phyloP scores from a whole-genome alignment of 2,888 invertebrate genomes.

The Acleris emargana region DNA sequence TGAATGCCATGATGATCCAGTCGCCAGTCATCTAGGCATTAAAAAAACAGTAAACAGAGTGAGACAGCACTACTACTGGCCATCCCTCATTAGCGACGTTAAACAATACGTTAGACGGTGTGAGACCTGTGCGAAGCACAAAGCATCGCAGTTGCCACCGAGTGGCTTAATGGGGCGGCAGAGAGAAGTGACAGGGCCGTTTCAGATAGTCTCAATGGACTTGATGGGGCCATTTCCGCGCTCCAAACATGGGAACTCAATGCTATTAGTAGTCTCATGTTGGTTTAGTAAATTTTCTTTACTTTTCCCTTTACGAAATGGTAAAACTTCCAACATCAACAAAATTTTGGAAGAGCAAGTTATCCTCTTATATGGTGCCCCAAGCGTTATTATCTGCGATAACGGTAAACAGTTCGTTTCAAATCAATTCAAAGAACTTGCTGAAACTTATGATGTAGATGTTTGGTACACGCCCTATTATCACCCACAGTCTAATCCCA shows the following conservation, averaged over 20 bases:
- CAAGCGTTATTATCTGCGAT: too few relatives aligned
- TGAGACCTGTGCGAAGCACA: constrained; percentile 34
- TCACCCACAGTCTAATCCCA: too few relatives aligned
- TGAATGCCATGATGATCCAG: constrained; percentile 33
- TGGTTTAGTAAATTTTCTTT: constrained; percentile 21
- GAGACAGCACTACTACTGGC: too few relatives aligned
- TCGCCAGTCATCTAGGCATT: constrained; percentile 29
- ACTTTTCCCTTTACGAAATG: constrained; percentile 14
- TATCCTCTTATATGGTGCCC: constrained; percentile 37
- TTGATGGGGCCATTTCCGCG: constrained; percentile 15
- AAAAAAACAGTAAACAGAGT: constrained; percentile 13
- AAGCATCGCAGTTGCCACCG: constrained; percentile 19
- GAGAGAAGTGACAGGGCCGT: constrained; percentile 26
- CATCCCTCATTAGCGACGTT: too few relatives aligned
- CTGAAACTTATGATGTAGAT: too few relatives aligned
- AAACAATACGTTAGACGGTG: too few relatives aligned
- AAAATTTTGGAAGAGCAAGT: constrained; percentile 38
- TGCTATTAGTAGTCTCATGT: constrained; percentile 9
- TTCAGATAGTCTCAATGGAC: constrained; percentile 13
- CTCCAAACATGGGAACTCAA: constrained; percentile 8
- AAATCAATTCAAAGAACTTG: too few relatives aligned
- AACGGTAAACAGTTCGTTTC: too few relatives aligned
- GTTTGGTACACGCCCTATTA: too few relatives aligned
- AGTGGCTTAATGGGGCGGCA: constrained; percentile 33
- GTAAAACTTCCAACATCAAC: constrained; percentile 32